These are phyloP conservation scores for Pristis pectinata DNA, from an alignment of 2,797 vertebrate genomes.

Conservation along the genomic window DNA sequence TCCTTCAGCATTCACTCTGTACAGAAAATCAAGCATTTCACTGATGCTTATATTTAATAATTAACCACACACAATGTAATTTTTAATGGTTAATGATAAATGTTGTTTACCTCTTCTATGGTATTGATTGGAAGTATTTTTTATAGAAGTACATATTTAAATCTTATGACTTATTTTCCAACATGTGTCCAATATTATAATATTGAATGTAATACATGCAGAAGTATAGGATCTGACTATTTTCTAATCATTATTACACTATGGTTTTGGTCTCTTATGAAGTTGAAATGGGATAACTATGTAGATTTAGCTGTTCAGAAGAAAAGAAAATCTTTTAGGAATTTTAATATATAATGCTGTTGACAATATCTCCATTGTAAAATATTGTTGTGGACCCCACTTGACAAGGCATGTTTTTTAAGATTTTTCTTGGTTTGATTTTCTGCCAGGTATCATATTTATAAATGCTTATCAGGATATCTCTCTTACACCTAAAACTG, in stretches of 20 bases:
- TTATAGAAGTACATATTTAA: neutral
- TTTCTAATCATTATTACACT: neutral
- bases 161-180: neutral
- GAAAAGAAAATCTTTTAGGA: neutral
- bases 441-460: neutral
- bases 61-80: no score
- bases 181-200: no score
- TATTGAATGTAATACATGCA: neutral
- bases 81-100: neutral
- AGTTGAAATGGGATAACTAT: neutral
- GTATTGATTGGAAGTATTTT: neutral
- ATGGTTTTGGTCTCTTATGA: neutral
- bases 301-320: neutral
- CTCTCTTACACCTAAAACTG: neutral
- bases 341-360: neutral
- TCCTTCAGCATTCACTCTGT: neutral
- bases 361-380: neutral
- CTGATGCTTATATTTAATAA: neutral
- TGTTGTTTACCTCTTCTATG: neutral
- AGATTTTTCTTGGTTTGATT: neutral
- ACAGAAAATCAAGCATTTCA: neutral
- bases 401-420: neutral
- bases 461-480: neutral
- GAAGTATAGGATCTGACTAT: neutral
- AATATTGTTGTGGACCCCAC: neutral